Conservation (phyloP, 2,113 vertebrate genomes). For the Spheniscus mendiculus region DNA sequence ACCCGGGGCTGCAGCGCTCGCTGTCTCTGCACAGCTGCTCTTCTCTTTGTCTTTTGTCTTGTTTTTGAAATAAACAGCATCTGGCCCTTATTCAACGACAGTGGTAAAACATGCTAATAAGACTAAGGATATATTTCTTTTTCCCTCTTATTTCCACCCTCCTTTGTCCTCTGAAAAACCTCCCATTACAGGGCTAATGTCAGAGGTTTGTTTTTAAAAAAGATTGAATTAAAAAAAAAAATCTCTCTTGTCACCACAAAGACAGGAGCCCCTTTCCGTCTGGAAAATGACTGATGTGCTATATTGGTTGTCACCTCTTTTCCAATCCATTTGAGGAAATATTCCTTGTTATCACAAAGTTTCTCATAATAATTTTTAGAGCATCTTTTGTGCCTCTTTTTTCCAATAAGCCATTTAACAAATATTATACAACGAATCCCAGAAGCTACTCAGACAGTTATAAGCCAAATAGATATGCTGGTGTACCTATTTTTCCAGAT, state of each 20-base stretch:
- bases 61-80: conserved; percentile 21
- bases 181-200: neutral
- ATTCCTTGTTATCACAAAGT: neutral
- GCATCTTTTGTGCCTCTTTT: neutral
- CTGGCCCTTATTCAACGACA: neutral
- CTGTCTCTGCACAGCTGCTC: neutral
- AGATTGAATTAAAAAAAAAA: neutral
- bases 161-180: neutral
- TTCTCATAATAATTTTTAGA: neutral
- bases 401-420: neutral
- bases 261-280: neutral
- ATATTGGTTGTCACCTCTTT: neutral
- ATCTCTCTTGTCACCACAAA: neutral
- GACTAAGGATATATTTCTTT: neutral
- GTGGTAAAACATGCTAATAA: neutral
- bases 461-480: neutral
- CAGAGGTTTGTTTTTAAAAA: accelerated
- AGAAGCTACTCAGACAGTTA: neutral
- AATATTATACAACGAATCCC: neutral
- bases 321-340: neutral
- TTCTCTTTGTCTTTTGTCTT: conserved; percentile 52
- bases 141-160: neutral
- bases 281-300: neutral
- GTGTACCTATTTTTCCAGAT: neutral
- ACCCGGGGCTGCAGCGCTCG: neutral